These are phyloP conservation scores for Pelodiscus sinensis DNA, from an alignment of 2,113 vertebrate genomes.

Conservation along the genomic window DNA sequence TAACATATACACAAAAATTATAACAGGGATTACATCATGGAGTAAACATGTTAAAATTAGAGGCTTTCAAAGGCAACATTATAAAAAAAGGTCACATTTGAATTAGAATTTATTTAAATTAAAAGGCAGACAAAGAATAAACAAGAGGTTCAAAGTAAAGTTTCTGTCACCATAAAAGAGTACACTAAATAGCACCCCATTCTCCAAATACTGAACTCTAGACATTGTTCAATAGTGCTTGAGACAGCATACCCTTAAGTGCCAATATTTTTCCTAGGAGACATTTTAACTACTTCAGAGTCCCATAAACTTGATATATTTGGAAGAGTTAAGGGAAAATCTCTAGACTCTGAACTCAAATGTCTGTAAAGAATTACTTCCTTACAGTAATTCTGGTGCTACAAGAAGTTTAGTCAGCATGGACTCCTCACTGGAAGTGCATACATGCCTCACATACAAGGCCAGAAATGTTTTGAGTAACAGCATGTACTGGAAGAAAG, in stretches of 20 bases:
- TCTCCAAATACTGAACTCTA: rapidly evolving
- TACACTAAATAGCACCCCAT: not conserved
- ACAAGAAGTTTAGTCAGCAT: rapidly evolving
- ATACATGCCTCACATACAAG: not conserved
- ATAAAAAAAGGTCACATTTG: conserved; percentile 9
- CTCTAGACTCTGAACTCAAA: not conserved
- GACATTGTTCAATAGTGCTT: not conserved
- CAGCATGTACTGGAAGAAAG: not conserved
- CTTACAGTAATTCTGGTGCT: not conserved
- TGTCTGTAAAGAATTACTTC: not conserved
- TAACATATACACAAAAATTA: conserved; percentile 28
- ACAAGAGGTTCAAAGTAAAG: not conserved
- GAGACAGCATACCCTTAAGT: not conserved
- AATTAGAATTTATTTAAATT: not conserved
- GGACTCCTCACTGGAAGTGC: not conserved
- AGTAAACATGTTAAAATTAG: conserved; percentile 26
- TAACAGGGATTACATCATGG: conserved; percentile 23
- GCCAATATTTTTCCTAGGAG: conserved; percentile 10
- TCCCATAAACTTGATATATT: conserved; percentile 24
- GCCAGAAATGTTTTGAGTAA: not conserved
- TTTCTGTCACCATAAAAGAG: not conserved
- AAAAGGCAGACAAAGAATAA: not conserved
- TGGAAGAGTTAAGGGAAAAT: conserved; percentile 13
- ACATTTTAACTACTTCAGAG: conserved; percentile 21
- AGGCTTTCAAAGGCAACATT: conserved; percentile 20